Percentiles rank a stretch among this genome's conserved stretches.
Evolutionary conservation across 1,140 invertebrate genomes (phyloP).

Genomic region (Asobara japonica): DNA sequence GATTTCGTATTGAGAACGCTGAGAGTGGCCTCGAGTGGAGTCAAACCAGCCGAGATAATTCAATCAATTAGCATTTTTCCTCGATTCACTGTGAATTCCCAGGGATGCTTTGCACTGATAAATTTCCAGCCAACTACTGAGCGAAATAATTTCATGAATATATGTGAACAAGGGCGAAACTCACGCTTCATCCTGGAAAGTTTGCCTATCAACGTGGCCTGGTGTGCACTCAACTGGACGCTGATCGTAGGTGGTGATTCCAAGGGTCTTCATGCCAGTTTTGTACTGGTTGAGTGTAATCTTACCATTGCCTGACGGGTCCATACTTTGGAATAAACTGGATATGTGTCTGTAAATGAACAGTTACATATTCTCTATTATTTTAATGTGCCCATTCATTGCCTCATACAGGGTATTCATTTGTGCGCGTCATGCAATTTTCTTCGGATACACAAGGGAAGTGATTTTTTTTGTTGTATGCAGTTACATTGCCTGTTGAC

Average conservation of each 20-base stretch:
- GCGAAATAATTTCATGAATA: conserved; percentile 1
- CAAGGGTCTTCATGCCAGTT: conserved; percentile 52
- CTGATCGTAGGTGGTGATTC: conserved; percentile 44
- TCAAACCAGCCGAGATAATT: conserved; percentile 50
- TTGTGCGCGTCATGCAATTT: no score
- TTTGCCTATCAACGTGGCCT: conserved; percentile 44
- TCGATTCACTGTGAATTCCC: conserved; percentile 46
- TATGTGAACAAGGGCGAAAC: conserved; percentile 24
- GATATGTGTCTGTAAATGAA: conserved; percentile 51
- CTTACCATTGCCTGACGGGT: conserved; percentile 43
- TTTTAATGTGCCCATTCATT: no score
- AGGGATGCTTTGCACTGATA: conserved; percentile 35
- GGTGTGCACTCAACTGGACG: conserved; percentile 43
- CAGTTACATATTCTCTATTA: background rate
- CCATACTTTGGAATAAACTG: conserved; percentile 54
- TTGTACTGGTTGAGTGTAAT: conserved; percentile 54
- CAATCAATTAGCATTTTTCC: conserved; percentile 54
- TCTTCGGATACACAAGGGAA: no score
- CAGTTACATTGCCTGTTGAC: no score
- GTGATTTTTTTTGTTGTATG: no score
- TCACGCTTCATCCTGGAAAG: conserved; percentile 53
- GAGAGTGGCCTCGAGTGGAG: conserved; percentile 34
- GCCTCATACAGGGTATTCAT: no score
- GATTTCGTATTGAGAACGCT: conserved; percentile 27
- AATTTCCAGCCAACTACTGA: background rate